Evolutionary conservation across 2,113 vertebrate genomes (phyloP).

Genomic region (Xerus inauris): DNA sequence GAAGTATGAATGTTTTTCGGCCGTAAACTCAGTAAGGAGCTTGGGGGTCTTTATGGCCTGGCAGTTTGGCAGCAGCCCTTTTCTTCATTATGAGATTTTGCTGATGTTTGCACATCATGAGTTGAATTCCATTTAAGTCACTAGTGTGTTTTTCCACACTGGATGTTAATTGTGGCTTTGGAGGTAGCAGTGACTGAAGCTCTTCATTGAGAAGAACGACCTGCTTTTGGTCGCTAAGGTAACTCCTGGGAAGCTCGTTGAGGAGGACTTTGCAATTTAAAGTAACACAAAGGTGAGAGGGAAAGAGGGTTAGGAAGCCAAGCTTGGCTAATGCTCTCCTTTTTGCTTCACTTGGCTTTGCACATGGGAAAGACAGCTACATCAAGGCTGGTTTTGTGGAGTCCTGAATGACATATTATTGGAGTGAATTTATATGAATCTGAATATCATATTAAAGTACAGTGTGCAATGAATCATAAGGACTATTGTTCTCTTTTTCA

Average conservation of each 20-base stretch:
- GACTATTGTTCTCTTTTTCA: background rate
- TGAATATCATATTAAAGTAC: slow-evolving; percentile 9
- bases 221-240: background rate
- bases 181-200: slow-evolving; percentile 35
- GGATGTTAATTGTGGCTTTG: slow-evolving; percentile 37
- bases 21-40: accelerated
- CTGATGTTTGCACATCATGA: slow-evolving; percentile 27
- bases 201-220: background rate
- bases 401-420: background rate
- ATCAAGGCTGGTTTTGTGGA: background rate
- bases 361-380: background rate
- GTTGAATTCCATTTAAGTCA: slow-evolving; percentile 7
- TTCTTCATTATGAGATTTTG: slow-evolving; percentile 5
- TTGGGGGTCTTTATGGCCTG: background rate
- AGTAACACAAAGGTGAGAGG: background rate
- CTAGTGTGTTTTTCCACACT: slow-evolving; percentile 26
- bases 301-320: background rate
- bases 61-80: background rate
- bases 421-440: background rate
- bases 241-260: background rate
- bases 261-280: background rate
- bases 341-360: background rate
- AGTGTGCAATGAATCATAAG: background rate
- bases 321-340: background rate
- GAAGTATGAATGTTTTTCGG: background rate